Evolutionary conservation across 2,113 vertebrate genomes (phyloP).

Genomic region (Ornithorhynchus anatinus): DNA sequence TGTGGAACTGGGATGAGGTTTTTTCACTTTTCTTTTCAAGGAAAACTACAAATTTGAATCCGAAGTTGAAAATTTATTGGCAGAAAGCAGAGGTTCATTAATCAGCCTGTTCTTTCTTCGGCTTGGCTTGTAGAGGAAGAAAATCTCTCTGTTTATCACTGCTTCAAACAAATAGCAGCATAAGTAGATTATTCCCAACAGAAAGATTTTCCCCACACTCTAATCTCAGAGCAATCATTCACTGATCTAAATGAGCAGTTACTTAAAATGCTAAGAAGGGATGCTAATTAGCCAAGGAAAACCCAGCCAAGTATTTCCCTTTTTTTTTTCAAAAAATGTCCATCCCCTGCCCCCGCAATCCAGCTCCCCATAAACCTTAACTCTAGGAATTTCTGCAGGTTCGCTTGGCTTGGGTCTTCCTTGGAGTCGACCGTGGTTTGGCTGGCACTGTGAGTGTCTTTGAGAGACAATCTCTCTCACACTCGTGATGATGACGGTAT

Average conservation of each 20-base stretch:
- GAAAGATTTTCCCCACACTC: slow-evolving; percentile 79
- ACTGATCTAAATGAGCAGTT: slow-evolving; percentile 91
- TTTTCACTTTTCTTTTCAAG: slow-evolving; percentile 31
- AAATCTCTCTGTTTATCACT: slow-evolving; percentile 85
- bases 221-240: slow-evolving; percentile 89
- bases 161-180: slow-evolving; percentile 81
- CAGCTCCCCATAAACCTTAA: slow-evolving; percentile 22
- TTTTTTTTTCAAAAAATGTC: too few species aligned
- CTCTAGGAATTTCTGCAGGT: slow-evolving; percentile 17
- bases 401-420: background rate
- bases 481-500: too few species aligned
- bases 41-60: slow-evolving; percentile 60
- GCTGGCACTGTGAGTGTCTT: too few species aligned
- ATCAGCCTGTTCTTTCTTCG: slow-evolving; percentile 84
- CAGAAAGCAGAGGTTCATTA: slow-evolving; percentile 73
- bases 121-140: slow-evolving; percentile 78
- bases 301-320: slow-evolving; percentile 70
- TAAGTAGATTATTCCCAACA: slow-evolving; percentile 88
- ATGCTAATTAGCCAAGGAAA: slow-evolving; percentile 85
- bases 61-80: slow-evolving; percentile 73
- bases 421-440: too few species aligned
- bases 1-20: slow-evolving; percentile 27
- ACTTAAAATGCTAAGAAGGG: slow-evolving; percentile 82
- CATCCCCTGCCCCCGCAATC: background rate
- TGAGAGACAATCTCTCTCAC: too few species aligned